A percentile compares a stretch with the other conserved stretches of the same genome.
These are phyloP conservation scores for Chlorospingus semifuscus DNA, from an alignment of 2,797 vertebrate species.

Conservation along the genomic window DNA sequence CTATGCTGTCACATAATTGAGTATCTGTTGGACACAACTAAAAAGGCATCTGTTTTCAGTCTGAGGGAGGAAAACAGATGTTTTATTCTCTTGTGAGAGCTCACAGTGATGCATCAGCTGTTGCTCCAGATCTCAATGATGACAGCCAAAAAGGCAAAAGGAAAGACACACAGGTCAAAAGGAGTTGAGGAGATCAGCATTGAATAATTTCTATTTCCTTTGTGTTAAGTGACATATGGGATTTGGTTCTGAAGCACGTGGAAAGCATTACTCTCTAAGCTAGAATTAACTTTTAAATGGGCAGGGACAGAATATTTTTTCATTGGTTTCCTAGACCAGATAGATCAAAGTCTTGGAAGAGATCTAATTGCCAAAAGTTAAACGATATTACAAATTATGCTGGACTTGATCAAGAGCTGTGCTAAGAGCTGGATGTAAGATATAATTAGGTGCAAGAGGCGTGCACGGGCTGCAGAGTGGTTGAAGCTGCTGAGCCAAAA, in stretches of 20 bases:
- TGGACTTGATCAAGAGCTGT: background rate
- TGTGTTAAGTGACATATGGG: background rate
- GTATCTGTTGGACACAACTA: background rate
- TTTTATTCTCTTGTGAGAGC: background rate
- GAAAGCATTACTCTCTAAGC: background rate
- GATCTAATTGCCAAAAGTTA: background rate
- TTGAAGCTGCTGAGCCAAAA: background rate
- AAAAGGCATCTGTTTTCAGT: background rate
- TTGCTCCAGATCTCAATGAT: background rate
- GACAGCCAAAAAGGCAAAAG: conserved; percentile 9
- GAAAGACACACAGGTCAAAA: background rate
- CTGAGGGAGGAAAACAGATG: conserved; percentile 23
- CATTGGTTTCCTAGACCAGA: background rate
- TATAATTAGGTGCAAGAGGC: background rate
- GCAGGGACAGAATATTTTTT: background rate
- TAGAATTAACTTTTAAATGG: background rate
- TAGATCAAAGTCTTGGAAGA: background rate
- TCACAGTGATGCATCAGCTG: conserved; percentile 36
- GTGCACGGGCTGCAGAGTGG: rapidly evolving
- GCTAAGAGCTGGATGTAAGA: background rate
- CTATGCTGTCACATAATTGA: background rate
- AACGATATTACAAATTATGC: background rate
- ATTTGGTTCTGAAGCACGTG: background rate
- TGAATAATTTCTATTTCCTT: background rate
- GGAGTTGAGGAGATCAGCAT: background rate